These are phyloP conservation scores for Muscidifurax raptorellus DNA, from an alignment of 1,140 invertebrate species.

Conservation along the genomic window DNA sequence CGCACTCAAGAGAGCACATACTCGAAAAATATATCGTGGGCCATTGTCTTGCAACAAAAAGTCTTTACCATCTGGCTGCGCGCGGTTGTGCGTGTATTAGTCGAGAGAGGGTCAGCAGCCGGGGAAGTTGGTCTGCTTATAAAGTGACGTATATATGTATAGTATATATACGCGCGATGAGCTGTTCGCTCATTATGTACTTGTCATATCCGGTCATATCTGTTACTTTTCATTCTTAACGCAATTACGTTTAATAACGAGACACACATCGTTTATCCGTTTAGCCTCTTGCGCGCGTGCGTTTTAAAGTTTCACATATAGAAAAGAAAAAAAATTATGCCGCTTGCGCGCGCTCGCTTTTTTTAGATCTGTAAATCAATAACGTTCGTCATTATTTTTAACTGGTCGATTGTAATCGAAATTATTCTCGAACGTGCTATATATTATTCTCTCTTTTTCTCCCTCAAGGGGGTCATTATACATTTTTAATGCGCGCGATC, in stretches of 20 bases:
- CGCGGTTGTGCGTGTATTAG: neutral
- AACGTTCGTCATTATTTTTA: neutral
- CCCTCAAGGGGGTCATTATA: no score
- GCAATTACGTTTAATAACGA: neutral
- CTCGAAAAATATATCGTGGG: neutral
- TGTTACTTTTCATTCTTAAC: slow-evolving; percentile 2
- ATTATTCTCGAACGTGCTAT: neutral
- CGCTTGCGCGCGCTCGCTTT: no score
- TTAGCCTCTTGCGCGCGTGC: no score
- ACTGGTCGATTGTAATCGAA: neutral
- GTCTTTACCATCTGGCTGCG: neutral
- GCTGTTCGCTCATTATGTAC: slow-evolving; percentile 1
- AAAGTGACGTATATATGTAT: neutral
- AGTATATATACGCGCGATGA: neutral
- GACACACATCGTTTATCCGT: neutral
- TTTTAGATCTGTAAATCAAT: neutral
- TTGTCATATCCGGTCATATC: neutral
- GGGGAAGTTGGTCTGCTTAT: neutral
- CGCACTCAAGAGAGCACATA: neutral
- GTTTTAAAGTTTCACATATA: neutral
- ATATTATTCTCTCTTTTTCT: neutral
- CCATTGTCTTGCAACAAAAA: neutral
- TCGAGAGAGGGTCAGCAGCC: neutral
- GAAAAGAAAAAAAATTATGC: neutral
- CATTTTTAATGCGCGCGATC: no score